Conservation (phyloP, 2,797 vertebrate species). For the Remorina albescens region DNA sequence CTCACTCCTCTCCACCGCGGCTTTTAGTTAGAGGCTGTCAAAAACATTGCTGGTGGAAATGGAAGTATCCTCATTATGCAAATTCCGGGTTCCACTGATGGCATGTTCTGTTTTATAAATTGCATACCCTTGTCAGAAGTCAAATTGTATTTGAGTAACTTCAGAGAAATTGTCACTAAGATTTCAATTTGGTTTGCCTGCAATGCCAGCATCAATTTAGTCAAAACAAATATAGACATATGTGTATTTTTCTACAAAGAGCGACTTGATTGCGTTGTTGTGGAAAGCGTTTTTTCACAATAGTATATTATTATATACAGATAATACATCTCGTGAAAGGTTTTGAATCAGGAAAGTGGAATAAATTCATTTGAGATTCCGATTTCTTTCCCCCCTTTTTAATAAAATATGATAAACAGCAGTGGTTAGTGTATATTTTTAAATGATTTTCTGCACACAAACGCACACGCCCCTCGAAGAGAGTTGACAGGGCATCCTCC, state of each 20-base stretch:
- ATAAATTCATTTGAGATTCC: slow-evolving; percentile 87
- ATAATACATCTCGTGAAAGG: slow-evolving; percentile 80
- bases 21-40: slow-evolving; percentile 91
- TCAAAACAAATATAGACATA: slow-evolving; percentile 89
- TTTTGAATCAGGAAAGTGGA: slow-evolving; percentile 79
- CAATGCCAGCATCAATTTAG: slow-evolving; percentile 91
- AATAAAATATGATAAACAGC: slow-evolving; percentile 95
- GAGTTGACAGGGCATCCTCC: slow-evolving; percentile 87
- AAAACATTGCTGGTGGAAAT: slow-evolving; percentile 91
- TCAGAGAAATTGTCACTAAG: slow-evolving; percentile 93
- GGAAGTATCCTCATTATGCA: slow-evolving; percentile 96
- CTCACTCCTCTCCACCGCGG: slow-evolving; percentile 83
- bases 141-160: slow-evolving; percentile 97
- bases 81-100: slow-evolving; percentile 90
- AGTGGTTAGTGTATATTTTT: slow-evolving; percentile 92
- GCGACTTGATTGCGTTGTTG: slow-evolving; percentile 85
- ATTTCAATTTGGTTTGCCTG: slow-evolving; percentile 90
- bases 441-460: slow-evolving; percentile 85
- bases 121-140: slow-evolving; percentile 96
- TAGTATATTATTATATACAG: slow-evolving; percentile 76
- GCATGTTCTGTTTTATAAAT: slow-evolving; percentile 96
- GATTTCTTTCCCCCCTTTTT: slow-evolving; percentile 70
- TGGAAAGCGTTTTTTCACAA: slow-evolving; percentile 86
- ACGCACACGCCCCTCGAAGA: slow-evolving; percentile 84
- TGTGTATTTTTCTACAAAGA: slow-evolving; percentile 85